A percentile compares a stretch with the other conserved stretches of the same genome.
phyloP scores from a whole-genome alignment of 2,888 invertebrate genomes.

The Resseliella maxima region DNA sequence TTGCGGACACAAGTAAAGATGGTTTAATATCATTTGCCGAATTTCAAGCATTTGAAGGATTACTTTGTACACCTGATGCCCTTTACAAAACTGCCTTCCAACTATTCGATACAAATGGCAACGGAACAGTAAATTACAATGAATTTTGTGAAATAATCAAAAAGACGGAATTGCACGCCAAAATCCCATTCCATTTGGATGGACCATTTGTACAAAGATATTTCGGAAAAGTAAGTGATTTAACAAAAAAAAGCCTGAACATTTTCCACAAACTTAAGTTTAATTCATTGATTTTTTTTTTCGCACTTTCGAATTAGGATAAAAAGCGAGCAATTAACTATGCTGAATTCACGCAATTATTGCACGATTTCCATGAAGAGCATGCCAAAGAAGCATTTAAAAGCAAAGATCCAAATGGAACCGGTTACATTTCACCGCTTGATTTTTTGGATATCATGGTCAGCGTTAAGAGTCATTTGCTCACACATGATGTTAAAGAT shows the following conservation, averaged over 20 bases:
- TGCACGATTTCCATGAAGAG: conserved; percentile 99
- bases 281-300: conserved; percentile 22
- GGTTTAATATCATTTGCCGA: conserved; percentile 95
- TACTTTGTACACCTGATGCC: conserved; percentile 96
- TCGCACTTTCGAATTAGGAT: conserved; percentile 68
- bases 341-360: conserved; percentile 96
- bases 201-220: conserved; percentile 94
- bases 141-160: conserved; percentile 95
- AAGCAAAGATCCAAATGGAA: conserved; percentile 87
- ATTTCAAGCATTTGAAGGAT: conserved; percentile 97
- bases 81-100: conserved; percentile 98
- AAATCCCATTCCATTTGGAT: conserved; percentile 95
- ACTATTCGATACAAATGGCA: conserved; percentile 97
- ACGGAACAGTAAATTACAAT: conserved; percentile 93
- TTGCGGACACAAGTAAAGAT: conserved; percentile 93
- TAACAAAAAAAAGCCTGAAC: not conserved
- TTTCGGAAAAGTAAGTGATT: conserved; percentile 79
- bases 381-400: conserved; percentile 97
- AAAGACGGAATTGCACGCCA: conserved; percentile 90
- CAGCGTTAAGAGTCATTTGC: conserved; percentile 91
- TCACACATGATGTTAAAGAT: conserved; percentile 90
- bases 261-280: not conserved
- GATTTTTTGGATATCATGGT: conserved; percentile 97
- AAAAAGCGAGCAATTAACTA: conserved; percentile 91
- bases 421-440: conserved; percentile 91